Conservation (phyloP, 2,797 vertebrate genomes). For the Craterocephalus amniculus region DNA sequence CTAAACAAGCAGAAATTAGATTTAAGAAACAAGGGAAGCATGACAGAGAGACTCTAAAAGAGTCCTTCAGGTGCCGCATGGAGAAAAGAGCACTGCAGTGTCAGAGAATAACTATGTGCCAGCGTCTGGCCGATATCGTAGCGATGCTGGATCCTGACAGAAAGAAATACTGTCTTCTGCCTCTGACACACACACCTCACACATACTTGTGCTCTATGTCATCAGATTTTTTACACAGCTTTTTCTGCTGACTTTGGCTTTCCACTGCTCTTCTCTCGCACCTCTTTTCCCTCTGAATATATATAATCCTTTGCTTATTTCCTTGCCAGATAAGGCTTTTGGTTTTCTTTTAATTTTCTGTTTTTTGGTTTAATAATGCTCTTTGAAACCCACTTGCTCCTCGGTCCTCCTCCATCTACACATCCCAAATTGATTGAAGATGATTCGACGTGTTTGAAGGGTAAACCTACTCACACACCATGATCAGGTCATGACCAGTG, state of each 20-base stretch:
- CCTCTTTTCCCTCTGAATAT: constrained; percentile 31
- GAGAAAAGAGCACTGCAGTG: constrained; percentile 19
- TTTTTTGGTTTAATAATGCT: background rate
- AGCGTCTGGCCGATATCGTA: constrained; percentile 32
- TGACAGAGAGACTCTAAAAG: constrained; percentile 15
- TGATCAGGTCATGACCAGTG: background rate
- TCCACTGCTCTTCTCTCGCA: constrained; percentile 32
- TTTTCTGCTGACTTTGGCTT: constrained; percentile 71
- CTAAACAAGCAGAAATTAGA: constrained; percentile 4
- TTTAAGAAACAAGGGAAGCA: background rate
- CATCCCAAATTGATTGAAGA: background rate
- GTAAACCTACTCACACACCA: background rate
- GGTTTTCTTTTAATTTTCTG: background rate
- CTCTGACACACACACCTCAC: constrained; percentile 19
- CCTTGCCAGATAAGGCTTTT: background rate
- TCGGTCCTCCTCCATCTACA: background rate
- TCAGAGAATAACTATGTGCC: constrained; percentile 25
- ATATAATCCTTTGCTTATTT: background rate
- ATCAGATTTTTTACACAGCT: constrained; percentile 60
- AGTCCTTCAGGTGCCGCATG: constrained; percentile 30
- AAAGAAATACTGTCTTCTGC: constrained; percentile 29
- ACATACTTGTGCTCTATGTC: constrained; percentile 38
- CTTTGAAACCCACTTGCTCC: background rate
- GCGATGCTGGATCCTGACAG: constrained; percentile 43
- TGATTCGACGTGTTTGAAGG: background rate